Evolutionary conservation across 2,113 vertebrate species (phyloP), one percentile per base, ranked within the genome.

Genomic region (Nerophis ophidion): DNA sequence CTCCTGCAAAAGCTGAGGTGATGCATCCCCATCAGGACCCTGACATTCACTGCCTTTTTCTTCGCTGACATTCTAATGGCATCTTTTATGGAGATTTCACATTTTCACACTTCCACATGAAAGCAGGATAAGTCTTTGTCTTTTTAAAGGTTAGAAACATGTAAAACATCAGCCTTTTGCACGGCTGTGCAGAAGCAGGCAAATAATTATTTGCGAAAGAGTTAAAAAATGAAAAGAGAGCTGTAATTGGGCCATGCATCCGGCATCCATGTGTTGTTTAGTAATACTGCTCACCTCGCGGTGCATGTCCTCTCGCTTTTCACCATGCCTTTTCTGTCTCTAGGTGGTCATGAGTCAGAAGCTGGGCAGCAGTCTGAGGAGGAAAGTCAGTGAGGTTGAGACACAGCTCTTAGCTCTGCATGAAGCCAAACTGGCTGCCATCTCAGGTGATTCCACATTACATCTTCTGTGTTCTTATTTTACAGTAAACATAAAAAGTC

Each of bases 291-390:
- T 17, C 66, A 58, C 48, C 38, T 6, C 2, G 12, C 15, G 10
- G 40, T 12, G 10, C 40, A 48, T 45, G 45, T 62, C 16, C 44
- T 65, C 55, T 52, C 5, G 36, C 38, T 68, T 60, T 64, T 40
- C 61, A 44, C 10, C 5, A 51, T 50, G 34, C 87, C 66, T 82
- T 53, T 70, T 65, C 81, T 76, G 52, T 61, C 72, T 87, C 72
- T 86, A 96, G 93, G 89, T 94, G 83, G 91, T 92, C 67, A 84
- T 88, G 8, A 90, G 84, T 74, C 92, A 95, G 87, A 92, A 89
- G 48, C 82, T 96, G 72, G 90, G 92, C 80, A 90, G 84, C 69
- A 87, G 89, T 80, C 82, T 96, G 70, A 88, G 92, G 72, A 91
- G 85, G 79, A 93, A 91, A 87, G 89, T 92, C 63, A 90, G 80